Evolutionary conservation across 2,888 invertebrate genomes (phyloP), one percentile per base, ranked within the genome.

Genomic region (Eurytoma californica): DNA sequence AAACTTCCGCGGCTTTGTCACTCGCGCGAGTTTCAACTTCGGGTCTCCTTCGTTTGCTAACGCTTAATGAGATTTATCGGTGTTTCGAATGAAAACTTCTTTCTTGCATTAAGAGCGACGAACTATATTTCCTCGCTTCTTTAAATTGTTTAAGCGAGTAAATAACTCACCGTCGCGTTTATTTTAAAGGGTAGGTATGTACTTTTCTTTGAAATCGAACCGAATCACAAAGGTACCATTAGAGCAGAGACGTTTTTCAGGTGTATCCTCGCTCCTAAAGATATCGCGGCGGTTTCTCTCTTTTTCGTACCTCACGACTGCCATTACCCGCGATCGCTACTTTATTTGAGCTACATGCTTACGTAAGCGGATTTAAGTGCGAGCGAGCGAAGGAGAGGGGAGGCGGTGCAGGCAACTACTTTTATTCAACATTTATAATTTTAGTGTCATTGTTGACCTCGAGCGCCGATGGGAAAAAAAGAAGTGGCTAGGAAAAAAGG

Each of bases 391-490:
- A n/a, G 55, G 12, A 39, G 24, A 24, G 24, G 24, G 24, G 24
- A 24, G 24, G 24, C 24, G 2, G 24, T 24, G n/a, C n/a, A 49
- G 18, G 49, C 13, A 51, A 51, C 24, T 24, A 70, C 60, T 74
- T 65, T 79, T 79, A 68, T 74, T 51, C 60, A 79, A 70, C 57
- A 53, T 74, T 74, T 70, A 74, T 70, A 79, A 74, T 69, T 68
- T 51, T 13, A 65, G 63, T 49, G 49, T 5, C 69, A 63, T 72
- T 67, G 73, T 69, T 69, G 65, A 79, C 69, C 63, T 65, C 68
- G 14, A 69, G 61, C 58, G 49, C n/a, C 69, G 55, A 53, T 24
- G 68, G 7, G 53, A 14, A 7, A 28, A 57, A 20, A 49, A 53
- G n/a, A 70, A 70, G 39, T 24, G 14, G 3, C 13, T 68, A 47